Percentiles rank a stretch among this genome's conserved stretches.
Evolutionary conservation across 53 echinoderm and acorn worm genomes (phyloP).

Genomic region (Patiria pectinifera): DNA sequence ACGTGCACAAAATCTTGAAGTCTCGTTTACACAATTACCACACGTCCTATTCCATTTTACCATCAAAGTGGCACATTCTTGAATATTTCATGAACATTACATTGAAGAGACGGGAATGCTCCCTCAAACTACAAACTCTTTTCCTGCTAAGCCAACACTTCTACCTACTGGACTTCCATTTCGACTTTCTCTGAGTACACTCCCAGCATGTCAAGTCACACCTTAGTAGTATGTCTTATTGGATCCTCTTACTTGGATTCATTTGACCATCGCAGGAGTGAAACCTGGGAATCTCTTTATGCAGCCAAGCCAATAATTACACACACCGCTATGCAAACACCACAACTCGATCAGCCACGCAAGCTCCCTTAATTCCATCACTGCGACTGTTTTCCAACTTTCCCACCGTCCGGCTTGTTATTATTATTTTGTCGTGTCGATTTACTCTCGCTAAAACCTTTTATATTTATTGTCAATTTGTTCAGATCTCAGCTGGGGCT

Average conservation of each 20-base stretch:
- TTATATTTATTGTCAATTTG: conserved; percentile 26
- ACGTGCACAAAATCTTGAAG: too few relatives aligned
- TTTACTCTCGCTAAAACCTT: conserved; percentile 19
- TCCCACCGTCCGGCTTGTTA: neutral
- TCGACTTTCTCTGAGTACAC: neutral
- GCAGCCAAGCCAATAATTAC: conserved; percentile 7
- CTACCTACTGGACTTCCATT: neutral
- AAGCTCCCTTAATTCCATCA: conserved; percentile 1
- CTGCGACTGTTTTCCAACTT: neutral
- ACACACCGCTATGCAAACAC: conserved; percentile 19
- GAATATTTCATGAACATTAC: too few relatives aligned
- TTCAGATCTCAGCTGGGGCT: neutral
- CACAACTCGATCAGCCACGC: neutral
- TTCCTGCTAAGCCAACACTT: neutral
- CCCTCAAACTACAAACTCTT: neutral
- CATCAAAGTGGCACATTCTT: too few relatives aligned
- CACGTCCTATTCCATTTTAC: too few relatives aligned
- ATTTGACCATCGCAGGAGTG: conserved; percentile 4
- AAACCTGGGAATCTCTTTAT: neutral
- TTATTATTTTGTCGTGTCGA: conserved; percentile 1
- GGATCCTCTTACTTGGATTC: neutral
- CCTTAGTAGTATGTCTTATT: neutral
- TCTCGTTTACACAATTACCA: too few relatives aligned
- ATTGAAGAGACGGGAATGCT: too few relatives aligned
- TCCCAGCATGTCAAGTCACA: neutral